Base-by-base conservation (phyloP, 2,888 invertebrate species). In the Syrphus vitripennis region DNA sequence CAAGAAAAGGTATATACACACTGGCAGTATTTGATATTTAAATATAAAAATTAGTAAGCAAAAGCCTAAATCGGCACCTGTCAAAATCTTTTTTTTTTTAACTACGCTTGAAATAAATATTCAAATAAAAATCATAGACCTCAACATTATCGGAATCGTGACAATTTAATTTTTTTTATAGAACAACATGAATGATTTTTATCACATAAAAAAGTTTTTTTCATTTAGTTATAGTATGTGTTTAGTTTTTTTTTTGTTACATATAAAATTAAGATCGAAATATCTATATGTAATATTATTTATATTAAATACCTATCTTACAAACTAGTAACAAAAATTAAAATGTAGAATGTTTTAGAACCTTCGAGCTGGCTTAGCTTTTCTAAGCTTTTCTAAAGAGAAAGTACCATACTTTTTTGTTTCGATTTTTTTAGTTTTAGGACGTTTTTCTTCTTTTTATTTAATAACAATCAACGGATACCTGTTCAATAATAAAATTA, bases 141-240 rank as follows among this genome's bases (percentile, higher is more conserved):
- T 19, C 45, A 63, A 29, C 45, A 65, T 16, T 19, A 65, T 65
- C 65, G 45, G 50, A 50, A 50, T 50, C 24, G 3, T 34, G 12
- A 9, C 10, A 45, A 6, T 34, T 50, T 12, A 14, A 14, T 29
- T 59, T 59, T 4, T 75, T 53, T 55, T 50, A 16, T 63, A 69
- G 67, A 76, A 76, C 71, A 84, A 81, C 61, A 76, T 76, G 57
- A 72, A 76, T 80, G 37, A 76, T 77, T 84, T n/a, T 81, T 84
- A 84, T 84, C 84, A 84, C 84, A 81, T 83, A 75, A 70, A 61
- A 63, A 75, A 69, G 72, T 77, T 40, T 69, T 59, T 34, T 72
- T 37, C 10, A 45, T 61, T 59, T 48, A 37, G 21, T 26, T 42
- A 26, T 31, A n/a, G n/a, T n/a, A n/a, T n/a, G n/a, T n/a, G 45